Conservation (phyloP, 2,888 invertebrate genomes). For the Coelopa pilipes region DNA sequence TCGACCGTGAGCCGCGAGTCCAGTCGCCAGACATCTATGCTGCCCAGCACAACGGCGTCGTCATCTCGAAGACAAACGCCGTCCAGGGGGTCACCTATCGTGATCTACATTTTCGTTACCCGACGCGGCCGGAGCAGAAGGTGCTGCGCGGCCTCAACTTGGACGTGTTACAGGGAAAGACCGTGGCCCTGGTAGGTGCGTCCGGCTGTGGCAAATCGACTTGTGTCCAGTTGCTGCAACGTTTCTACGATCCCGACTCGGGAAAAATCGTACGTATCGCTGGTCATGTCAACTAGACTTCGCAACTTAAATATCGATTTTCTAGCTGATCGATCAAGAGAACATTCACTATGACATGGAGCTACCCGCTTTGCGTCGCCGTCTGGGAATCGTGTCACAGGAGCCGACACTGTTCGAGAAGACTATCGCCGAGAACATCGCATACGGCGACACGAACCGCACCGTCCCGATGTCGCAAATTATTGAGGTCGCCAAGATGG, state of each 20-base stretch:
- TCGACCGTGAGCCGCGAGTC: conserved; percentile 72
- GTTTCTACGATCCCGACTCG: conserved; percentile 80
- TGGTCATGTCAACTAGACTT: neutral
- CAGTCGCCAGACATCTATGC: conserved; percentile 64
- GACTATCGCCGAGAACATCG: conserved; percentile 89
- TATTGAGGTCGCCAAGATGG: conserved; percentile 80
- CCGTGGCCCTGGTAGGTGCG: conserved; percentile 78
- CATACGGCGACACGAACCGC: conserved; percentile 84
- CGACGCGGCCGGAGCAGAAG: conserved; percentile 77
- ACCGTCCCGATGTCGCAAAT: conserved; percentile 76
- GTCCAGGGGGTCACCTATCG: conserved; percentile 69
- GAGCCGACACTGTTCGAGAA: conserved; percentile 90
- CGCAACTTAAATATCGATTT: no score
- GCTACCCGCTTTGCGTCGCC: conserved; percentile 74
- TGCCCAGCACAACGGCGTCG: conserved; percentile 33
- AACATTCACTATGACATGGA: conserved; percentile 70
- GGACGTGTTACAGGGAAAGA: conserved; percentile 75
- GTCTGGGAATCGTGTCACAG: conserved; percentile 89
- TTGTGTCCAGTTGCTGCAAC: conserved; percentile 79
- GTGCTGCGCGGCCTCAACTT: conserved; percentile 78
- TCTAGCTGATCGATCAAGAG: conserved; percentile 66
- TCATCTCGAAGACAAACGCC: conserved; percentile 47
- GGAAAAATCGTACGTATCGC: conserved; percentile 70
- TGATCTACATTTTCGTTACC: conserved; percentile 81
- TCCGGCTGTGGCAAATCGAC: conserved; percentile 87